phyloP scores from a whole-genome alignment of 53 echinoderm and acorn worm species.

The Holothuria leucospilota region DNA sequence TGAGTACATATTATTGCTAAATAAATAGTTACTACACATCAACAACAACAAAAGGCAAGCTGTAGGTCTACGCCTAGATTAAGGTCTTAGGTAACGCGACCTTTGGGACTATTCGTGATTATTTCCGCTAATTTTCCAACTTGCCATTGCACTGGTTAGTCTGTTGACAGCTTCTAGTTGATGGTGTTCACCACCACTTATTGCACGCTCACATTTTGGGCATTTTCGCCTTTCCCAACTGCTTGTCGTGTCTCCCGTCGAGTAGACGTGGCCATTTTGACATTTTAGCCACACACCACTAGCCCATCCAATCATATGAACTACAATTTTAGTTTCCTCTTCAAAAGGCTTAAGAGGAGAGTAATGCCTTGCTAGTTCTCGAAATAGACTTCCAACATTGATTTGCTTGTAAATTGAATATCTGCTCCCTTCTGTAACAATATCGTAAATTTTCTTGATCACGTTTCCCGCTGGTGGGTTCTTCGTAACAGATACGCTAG shows the following conservation, averaged over 20 bases:
- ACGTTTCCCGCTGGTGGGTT: background rate
- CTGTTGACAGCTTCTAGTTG: slow-evolving; percentile 60
- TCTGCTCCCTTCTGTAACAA: background rate
- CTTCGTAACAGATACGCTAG: background rate
- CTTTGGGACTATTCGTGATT: too few relatives aligned
- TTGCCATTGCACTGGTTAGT: background rate
- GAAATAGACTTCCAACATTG: background rate
- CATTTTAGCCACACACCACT: slow-evolving; percentile 89
- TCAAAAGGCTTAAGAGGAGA: slow-evolving; percentile 29
- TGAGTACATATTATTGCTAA: too few relatives aligned
- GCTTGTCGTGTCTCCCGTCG: slow-evolving; percentile 75
- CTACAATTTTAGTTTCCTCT: slow-evolving; percentile 64
- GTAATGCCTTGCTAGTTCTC: slow-evolving; percentile 3
- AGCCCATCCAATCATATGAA: slow-evolving; percentile 61
- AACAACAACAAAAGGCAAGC: too few relatives aligned
- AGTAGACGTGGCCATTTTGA: slow-evolving; percentile 80
- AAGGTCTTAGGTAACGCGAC: too few relatives aligned
- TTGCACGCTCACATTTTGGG: slow-evolving; percentile 63
- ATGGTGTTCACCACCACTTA: slow-evolving; percentile 69
- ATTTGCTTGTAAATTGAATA: background rate
- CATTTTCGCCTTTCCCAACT: slow-evolving; percentile 61
- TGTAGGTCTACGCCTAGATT: too few relatives aligned
- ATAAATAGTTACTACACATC: too few relatives aligned
- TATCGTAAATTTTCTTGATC: background rate
- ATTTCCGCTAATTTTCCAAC: too few relatives aligned